Evolutionary conservation across 2,888 invertebrate genomes (phyloP), one percentile per base, ranked within the genome.

Genomic region (Cheilosia urbana): DNA sequence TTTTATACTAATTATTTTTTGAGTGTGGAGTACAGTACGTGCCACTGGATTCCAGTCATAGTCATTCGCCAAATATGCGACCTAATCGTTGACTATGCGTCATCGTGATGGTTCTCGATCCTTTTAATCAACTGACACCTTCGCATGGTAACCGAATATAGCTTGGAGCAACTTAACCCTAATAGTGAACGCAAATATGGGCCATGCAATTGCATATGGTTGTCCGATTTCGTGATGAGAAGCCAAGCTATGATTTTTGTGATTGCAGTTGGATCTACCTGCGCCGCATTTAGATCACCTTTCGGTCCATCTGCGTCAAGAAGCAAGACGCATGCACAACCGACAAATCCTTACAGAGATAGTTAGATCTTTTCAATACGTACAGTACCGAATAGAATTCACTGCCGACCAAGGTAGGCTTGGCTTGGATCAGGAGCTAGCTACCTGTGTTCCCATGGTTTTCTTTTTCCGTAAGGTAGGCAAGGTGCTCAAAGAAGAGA

Each of bases 31-130:
- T 49, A 62, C 55, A 71, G 75, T 75, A 37, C 57, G 49, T 45
- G 40, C 27, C 19, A 49, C 27, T 51, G 13, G 57, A 65, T 51
- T 45, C 19, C 63, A 65, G 57, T 71, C 57, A 30, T 30, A 75
- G 68, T 80, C 80, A 80, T 69, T 75, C 55, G 49, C 75, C 24
- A 80, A 68, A 68, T 57, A 69, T 69, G 69, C 69, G 62, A 45
- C 51, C 40, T 76, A 24, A 63, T 63, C 63, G 24, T 47, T 37
- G 62, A n/a, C 40, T 37, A 58, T 81, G 81, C 81, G 80, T 80
- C 80, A 80, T 76, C 45, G 27, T 55, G 40, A 13, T 30, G 63
- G 53, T 66, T 58, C 49, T 57, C 3, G 27, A 60, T 79, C 65
- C 55, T 45, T 68, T 2, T 37, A 58, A 34, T 24, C 57, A 79